These are phyloP conservation scores for Passer montanus DNA, from an alignment of 2,113 vertebrate genomes.

Conservation along the genomic window DNA sequence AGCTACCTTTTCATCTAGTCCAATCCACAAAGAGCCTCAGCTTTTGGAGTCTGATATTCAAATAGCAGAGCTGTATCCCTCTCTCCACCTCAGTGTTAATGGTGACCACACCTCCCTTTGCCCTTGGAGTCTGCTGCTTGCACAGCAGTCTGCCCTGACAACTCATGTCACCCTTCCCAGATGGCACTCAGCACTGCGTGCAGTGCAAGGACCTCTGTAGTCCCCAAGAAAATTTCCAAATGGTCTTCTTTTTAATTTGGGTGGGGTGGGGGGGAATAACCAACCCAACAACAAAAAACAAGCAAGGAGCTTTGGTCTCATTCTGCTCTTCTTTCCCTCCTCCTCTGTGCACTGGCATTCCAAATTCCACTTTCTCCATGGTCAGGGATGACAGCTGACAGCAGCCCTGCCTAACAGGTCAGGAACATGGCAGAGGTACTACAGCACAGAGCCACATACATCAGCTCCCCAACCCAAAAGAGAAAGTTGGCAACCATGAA, in stretches of 20 bases:
- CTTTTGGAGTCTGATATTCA: background rate
- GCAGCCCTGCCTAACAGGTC: background rate
- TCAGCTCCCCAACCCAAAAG: background rate
- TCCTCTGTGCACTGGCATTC: rapidly evolving
- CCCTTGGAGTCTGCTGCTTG: background rate
- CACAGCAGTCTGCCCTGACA: background rate
- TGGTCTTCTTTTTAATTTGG: background rate
- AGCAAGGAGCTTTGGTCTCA: background rate
- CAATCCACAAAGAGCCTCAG: background rate
- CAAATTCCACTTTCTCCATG: background rate
- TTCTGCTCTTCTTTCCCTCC: background rate
- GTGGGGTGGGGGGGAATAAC: rapidly evolving
- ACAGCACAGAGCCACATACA: background rate
- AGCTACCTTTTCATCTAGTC: background rate
- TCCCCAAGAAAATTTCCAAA: background rate
- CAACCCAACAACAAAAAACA: background rate
- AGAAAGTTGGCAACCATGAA: background rate
- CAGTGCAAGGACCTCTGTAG: background rate
- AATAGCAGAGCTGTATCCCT: background rate
- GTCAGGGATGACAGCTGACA: background rate
- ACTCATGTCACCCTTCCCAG: background rate
- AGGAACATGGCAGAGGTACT: background rate
- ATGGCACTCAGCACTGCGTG: background rate
- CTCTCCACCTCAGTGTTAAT: background rate
- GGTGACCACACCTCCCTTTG: background rate